These are phyloP conservation scores for Elgaria multicarinata DNA, from an alignment of 2,113 vertebrate species.

Conservation along the genomic window DNA sequence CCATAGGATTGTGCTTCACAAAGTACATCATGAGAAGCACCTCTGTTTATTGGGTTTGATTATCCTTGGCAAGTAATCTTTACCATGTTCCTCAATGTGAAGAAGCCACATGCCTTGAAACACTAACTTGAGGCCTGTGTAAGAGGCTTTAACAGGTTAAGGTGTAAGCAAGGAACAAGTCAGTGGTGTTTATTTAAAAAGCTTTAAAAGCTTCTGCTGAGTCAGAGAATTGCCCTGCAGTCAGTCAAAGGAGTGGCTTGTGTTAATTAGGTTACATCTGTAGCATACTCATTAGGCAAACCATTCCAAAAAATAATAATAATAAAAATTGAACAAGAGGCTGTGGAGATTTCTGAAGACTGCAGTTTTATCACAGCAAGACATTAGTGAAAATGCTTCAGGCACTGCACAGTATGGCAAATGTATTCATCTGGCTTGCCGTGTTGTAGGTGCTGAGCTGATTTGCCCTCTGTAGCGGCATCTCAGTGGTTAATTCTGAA, in stretches of 20 bases:
- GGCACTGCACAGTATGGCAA: not conserved
- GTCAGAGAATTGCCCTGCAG: not conserved
- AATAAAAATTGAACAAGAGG: slow-evolving; percentile 1
- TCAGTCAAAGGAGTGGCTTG: slow-evolving; percentile 24
- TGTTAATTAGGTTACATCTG: slow-evolving; percentile 31
- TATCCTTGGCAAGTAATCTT: not conserved
- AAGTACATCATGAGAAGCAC: not conserved
- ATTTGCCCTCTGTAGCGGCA: not conserved
- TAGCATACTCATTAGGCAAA: slow-evolving; percentile 27
- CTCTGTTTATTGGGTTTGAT: not conserved
- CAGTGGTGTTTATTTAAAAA: not conserved
- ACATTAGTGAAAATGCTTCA: not conserved
- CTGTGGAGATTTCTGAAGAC: slow-evolving; percentile 10
- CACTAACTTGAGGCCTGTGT: not conserved
- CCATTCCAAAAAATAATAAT: not conserved
- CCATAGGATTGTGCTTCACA: too few relatives aligned
- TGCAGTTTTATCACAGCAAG: not conserved
- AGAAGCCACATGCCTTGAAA: not conserved
- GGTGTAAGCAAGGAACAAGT: not conserved
- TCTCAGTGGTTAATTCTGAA: not conserved
- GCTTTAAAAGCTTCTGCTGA: slow-evolving; percentile 33
- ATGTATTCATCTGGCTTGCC: not conserved
- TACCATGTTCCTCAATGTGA: not conserved
- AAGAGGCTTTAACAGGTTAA: not conserved
- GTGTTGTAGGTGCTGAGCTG: not conserved